Base-by-base conservation (phyloP, 1,140 invertebrate genomes). In the Drosophila repleta region DNA sequence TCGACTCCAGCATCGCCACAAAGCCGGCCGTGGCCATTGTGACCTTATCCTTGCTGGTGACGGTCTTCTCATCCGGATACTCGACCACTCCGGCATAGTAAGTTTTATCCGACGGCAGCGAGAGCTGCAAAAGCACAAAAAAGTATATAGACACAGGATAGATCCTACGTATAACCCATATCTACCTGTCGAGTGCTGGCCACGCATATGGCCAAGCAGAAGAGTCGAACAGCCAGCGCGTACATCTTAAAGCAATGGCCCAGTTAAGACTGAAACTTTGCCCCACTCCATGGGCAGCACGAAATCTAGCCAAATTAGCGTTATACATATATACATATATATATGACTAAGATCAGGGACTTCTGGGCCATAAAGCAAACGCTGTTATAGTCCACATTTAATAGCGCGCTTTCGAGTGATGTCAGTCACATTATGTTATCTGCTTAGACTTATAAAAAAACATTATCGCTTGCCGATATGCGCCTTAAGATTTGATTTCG, bases 51-150 rank as follows among this genome's bases (percentile, higher is more conserved):
- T 13, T 48, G 0, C 26, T 3, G 4, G 20, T 52, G 4, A 58
- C 76, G n/a, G 29, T 17, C 10, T 13, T 17, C 10, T 13, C 18
- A 1, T 43, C 18, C 0, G 24, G 20, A 21, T 79, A 93, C 51
- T 94, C 93, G n/a, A 94, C 92, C 0, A 93, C 93, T 1, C 92
- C 93, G 3, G 93, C 93, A 6, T 88, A 73, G 58, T 94, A 94
- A 35, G 89, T 92, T 21, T 80, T 61, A 74, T 93, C 92, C 63
- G 82, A 75, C 3, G 92, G 92, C 32, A 90, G 90, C 1, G 93
- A 93, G 26, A 76, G 77, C 93, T 93, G 67, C 7, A 66, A 35
- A 49, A 6, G 8, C 17, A 58, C n/a, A 17, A 15, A 11, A 26
- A 41, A 53, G 5, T n/a, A 21, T 2, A 11, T 37, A 13, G 3